Conservation (phyloP, 2,113 vertebrate genomes). For the Tamias sibiricus region DNA sequence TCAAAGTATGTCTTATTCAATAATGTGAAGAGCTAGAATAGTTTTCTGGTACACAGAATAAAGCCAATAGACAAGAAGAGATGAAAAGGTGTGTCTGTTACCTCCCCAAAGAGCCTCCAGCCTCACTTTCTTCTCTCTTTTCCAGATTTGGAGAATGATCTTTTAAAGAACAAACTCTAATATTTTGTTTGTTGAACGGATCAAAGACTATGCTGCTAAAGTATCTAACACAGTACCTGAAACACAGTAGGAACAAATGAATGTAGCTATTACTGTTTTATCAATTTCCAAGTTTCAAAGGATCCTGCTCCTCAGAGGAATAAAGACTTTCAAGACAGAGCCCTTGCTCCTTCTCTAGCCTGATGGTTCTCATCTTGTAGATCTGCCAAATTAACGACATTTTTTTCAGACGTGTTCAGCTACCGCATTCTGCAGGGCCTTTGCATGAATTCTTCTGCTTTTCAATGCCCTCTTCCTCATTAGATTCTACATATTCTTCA, state of each 20-base stretch:
- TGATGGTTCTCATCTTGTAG: background rate
- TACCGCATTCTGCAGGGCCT: no score
- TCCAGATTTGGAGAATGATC: background rate
- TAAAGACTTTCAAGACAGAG: background rate
- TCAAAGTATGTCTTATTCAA: background rate
- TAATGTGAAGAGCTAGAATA: background rate
- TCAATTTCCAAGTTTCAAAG: background rate
- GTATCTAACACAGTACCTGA: background rate
- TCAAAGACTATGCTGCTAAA: background rate
- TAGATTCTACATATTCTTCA: background rate
- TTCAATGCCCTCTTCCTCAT: background rate
- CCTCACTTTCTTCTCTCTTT: background rate
- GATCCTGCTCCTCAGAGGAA: background rate
- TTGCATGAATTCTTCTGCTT: background rate
- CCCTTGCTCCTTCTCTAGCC: background rate
- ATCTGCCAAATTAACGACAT: background rate
- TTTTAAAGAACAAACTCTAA: slow-evolving; percentile 16
- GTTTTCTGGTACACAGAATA: background rate
- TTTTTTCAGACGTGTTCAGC: background rate
- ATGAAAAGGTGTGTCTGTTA: background rate
- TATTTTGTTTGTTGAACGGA: background rate
- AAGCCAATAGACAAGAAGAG: background rate
- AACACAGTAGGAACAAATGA: background rate
- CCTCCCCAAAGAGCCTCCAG: background rate
- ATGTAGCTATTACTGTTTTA: background rate